phyloP scores from a whole-genome alignment of 2,113 vertebrate genomes.

The Chamaetylas fuelleborni region DNA sequence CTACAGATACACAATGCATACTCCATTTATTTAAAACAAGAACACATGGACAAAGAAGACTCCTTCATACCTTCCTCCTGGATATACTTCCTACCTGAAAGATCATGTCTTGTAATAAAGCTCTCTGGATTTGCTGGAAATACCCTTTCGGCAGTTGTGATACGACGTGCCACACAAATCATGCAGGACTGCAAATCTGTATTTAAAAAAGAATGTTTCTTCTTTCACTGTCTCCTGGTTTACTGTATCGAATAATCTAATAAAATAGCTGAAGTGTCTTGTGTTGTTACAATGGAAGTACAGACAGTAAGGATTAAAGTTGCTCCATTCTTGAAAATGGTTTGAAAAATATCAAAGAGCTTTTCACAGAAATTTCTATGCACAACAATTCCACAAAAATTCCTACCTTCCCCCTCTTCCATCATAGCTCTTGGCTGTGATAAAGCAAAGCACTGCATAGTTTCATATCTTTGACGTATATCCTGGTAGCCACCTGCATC shows the following conservation, averaged over 20 bases:
- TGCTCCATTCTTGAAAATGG: not conserved
- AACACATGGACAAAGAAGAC: not conserved
- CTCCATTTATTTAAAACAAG: not conserved
- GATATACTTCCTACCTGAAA: conserved; percentile 83
- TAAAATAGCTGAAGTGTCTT: not conserved
- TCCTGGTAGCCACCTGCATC: conserved; percentile 77
- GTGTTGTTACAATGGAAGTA: not conserved
- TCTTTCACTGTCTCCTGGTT: not conserved
- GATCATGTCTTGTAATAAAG: conserved; percentile 94
- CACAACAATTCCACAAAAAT: not conserved
- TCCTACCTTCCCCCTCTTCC: conserved; percentile 95
- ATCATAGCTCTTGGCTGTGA: conserved; percentile 96
- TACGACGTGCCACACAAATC: conserved; percentile 95
- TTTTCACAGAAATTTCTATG: not conserved
- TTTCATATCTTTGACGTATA: conserved; percentile 86
- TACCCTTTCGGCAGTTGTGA: conserved; percentile 84
- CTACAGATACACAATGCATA: not conserved
- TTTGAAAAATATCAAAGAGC: not conserved
- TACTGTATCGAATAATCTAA: not conserved
- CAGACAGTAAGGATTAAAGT: not conserved
- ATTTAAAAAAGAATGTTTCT: not conserved
- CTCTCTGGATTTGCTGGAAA: conserved; percentile 82
- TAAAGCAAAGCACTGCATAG: conserved; percentile 98
- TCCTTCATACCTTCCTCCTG: not conserved
- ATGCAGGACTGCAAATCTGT: conserved; percentile 97